Evolutionary conservation across 2,888 invertebrate species (phyloP).

Genomic region (Oegoconia quadripuncta): DNA sequence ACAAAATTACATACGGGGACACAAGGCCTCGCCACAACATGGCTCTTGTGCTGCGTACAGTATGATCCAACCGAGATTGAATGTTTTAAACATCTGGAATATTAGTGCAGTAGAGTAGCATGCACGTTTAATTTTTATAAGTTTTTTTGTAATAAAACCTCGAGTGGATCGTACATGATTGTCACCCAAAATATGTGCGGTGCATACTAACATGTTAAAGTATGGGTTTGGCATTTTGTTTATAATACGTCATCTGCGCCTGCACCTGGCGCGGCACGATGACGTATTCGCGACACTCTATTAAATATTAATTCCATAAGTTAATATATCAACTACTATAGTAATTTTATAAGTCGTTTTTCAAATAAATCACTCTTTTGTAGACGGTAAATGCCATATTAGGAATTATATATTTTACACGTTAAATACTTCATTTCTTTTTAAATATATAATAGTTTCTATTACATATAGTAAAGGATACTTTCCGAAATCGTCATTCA

Average conservation of each 20-base stretch:
- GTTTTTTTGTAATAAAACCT: constrained; percentile 18
- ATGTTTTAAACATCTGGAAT: no score
- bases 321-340: constrained; percentile 59
- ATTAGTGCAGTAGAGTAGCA: no score
- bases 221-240: constrained; percentile 63
- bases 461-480: constrained; percentile 38
- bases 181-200: constrained; percentile 50
- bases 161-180: constrained; percentile 41
- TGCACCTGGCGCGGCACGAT: constrained; percentile 29
- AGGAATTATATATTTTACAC: constrained; percentile 71
- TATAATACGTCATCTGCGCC: constrained; percentile 32
- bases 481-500: constrained; percentile 35
- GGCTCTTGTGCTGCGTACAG: constrained; percentile 4
- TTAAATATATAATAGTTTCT: constrained; percentile 30
- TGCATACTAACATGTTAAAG: constrained; percentile 43
- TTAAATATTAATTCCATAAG: constrained; percentile 48
- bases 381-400: constrained; percentile 77
- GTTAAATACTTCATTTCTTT: constrained; percentile 43
- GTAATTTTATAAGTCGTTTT: constrained; percentile 63
- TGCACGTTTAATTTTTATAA: not conserved
- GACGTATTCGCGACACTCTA: constrained; percentile 23
- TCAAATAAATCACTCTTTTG: constrained; percentile 69
- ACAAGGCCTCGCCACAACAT: constrained; percentile 13
- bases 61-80: constrained; percentile 19
- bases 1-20: constrained; percentile 39